These are phyloP conservation scores for Masticophis lateralis DNA, from an alignment of 2,797 vertebrate species.

Conservation along the genomic window DNA sequence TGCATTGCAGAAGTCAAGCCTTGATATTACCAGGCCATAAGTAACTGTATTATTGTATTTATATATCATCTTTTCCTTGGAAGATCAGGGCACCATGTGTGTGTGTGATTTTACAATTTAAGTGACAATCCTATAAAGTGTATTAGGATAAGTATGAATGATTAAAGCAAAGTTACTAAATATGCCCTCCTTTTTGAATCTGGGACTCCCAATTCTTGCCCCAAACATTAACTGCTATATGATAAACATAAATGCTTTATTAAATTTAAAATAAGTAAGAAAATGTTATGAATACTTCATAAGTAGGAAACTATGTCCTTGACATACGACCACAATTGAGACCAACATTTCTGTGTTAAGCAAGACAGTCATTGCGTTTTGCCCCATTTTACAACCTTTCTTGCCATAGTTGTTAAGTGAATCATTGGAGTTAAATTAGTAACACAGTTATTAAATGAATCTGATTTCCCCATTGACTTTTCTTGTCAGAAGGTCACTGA, in stretches of 20 bases:
- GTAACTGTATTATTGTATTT: background rate
- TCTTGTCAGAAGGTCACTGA: background rate
- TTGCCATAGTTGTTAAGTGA: background rate
- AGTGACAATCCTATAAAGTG: background rate
- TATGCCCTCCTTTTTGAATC: background rate
- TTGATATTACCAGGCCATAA: background rate
- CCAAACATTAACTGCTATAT: background rate
- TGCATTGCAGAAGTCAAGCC: background rate
- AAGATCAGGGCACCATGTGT: background rate
- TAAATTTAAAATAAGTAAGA: background rate
- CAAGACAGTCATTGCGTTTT: background rate
- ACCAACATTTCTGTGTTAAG: background rate
- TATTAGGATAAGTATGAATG: background rate
- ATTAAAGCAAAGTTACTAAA: background rate
- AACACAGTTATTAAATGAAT: background rate
- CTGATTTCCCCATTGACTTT: background rate
- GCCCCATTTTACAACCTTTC: background rate
- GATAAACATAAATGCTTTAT: background rate
- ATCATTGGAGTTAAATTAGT: no score
- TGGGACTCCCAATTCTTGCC: background rate
- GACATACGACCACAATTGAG: background rate
- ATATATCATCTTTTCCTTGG: background rate
- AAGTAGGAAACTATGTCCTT: background rate
- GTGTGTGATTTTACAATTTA: background rate
- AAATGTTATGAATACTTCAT: background rate